Percentiles rank a stretch among this genome's conserved stretches.
Evolutionary conservation across 2,113 vertebrate species (phyloP).

Genomic region (Nematolebias whitei): DNA sequence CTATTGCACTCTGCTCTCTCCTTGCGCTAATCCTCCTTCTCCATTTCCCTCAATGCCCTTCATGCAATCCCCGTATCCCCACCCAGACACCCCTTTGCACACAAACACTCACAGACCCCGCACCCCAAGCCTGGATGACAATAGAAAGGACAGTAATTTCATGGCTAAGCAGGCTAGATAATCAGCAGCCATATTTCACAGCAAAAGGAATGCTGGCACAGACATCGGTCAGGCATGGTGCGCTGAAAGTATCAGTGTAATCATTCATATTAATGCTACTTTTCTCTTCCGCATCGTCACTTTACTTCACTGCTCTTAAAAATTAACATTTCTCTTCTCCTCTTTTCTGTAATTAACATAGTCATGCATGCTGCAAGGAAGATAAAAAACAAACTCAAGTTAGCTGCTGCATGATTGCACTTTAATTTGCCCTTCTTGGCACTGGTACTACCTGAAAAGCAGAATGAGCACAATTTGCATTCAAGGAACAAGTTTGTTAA

Average conservation of each 20-base stretch:
- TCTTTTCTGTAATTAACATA: neutral
- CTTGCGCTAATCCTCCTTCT: slow-evolving; percentile 34
- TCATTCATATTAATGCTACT: slow-evolving; percentile 43
- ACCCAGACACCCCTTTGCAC: slow-evolving; percentile 11
- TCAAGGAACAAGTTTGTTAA: slow-evolving; percentile 8
- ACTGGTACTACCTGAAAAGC: neutral
- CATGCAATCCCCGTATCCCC: slow-evolving; percentile 51
- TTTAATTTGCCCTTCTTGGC: neutral
- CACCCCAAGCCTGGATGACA: slow-evolving; percentile 40
- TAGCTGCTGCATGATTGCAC: neutral
- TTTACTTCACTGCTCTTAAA: neutral
- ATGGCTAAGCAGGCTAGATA: slow-evolving; percentile 72
- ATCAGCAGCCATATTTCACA: slow-evolving; percentile 74
- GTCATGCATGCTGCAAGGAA: neutral
- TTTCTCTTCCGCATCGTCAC: slow-evolving; percentile 6
- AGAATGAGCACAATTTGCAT: neutral
- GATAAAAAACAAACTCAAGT: neutral
- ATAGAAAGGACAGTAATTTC: slow-evolving; percentile 71
- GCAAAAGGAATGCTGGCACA: slow-evolving; percentile 49
- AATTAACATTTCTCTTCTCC: slow-evolving; percentile 4
- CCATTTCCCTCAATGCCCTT: slow-evolving; percentile 55
- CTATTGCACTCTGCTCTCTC: slow-evolving; percentile 27
- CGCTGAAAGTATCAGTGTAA: slow-evolving; percentile 42
- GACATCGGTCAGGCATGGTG: slow-evolving; percentile 46
- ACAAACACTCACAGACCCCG: neutral